Percentiles rank a stretch among this genome's conserved stretches.
Evolutionary conservation across 2,888 invertebrate species (phyloP).

Genomic region (Melanchra persicariae): DNA sequence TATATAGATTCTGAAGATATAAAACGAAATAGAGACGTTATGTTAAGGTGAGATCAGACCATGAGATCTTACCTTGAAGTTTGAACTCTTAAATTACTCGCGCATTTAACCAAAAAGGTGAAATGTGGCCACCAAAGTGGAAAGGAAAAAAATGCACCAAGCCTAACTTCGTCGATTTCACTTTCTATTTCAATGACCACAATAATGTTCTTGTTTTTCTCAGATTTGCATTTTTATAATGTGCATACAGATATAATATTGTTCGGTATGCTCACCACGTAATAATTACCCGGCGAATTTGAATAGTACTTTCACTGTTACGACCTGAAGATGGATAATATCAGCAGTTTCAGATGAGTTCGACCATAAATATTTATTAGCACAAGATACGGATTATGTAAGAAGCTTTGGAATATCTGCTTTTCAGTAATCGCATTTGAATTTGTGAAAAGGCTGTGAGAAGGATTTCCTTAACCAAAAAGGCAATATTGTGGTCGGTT

Average conservation of each 20-base stretch:
- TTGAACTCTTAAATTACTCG: not conserved
- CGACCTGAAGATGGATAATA: constrained; percentile 32
- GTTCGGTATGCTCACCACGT: constrained; percentile 33
- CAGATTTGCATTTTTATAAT: constrained; percentile 55
- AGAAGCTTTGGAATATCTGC: constrained; percentile 11
- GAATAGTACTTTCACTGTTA: constrained; percentile 58
- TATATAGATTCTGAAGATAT: not conserved
- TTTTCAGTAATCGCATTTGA: constrained; percentile 16
- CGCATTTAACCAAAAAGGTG: not conserved
- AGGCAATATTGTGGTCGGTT: constrained; percentile 3
- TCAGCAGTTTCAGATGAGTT: constrained; percentile 20
- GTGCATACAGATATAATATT: constrained; percentile 32
- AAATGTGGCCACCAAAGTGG: not conserved
- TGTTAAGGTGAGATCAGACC: not conserved
- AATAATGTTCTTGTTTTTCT: constrained; percentile 25
- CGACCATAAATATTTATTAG: constrained; percentile 31
- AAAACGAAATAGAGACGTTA: constrained; percentile 10
- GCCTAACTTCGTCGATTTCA: constrained; percentile 18
- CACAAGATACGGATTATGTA: constrained; percentile 14
- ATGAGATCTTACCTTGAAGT: not conserved
- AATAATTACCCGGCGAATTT: constrained; percentile 51
- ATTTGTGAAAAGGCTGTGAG: constrained; percentile 18
- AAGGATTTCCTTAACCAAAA: constrained; percentile 13
- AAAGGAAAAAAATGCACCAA: not conserved
- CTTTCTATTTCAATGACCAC: constrained; percentile 50